Evolutionary conservation across 2,113 vertebrate species (phyloP), one percentile per base, ranked within the genome.

Genomic region (Ochotona princeps): DNA sequence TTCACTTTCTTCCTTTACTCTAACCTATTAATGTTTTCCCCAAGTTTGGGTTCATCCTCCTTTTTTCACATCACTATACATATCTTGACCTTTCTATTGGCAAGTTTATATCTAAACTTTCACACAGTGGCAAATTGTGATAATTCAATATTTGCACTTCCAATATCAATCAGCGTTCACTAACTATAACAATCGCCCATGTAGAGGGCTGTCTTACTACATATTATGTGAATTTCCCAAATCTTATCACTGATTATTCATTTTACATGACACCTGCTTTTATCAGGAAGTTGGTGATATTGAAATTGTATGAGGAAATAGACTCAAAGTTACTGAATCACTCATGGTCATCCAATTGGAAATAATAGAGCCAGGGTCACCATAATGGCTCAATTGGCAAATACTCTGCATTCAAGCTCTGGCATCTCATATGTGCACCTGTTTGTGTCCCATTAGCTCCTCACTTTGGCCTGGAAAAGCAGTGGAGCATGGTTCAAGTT

Each of bases 51-150:
- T 75, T 25, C 14, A 61, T 57, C 90, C 5, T 14, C 26, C 85
- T 65, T 15, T 61, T 28, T 0, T 21, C 23, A 4, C 30, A 60
- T 73, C n/a, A 61, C 35, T 57, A 15, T 17, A 15, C 2, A 61
- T 72, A 91, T 60, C 21, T 81, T 66, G 65, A 92, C 26, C 61
- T 90, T 23, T n/a, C 74, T 92, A 65, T 75, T 75, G 11, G 4
- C 67, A 63, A 54, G 51, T 23, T 78, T 63, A 73, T 35, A 14
- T 6, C 28, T 90, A 74, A 93, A 75, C 47, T 92, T 70, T 81
- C 67, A 82, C 23, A 67, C 11, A 9, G 30, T 83, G 44, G 18
- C 44, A 92, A 91, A 20, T 81, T 82, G 38, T 73, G 74, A 12
- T 49, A 49, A 2, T 10, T 60, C 20, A 70, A 15, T 6, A 79